Evolutionary conservation across 2,113 vertebrate genomes (phyloP).

Genomic region (Opisthocomus hoazin): DNA sequence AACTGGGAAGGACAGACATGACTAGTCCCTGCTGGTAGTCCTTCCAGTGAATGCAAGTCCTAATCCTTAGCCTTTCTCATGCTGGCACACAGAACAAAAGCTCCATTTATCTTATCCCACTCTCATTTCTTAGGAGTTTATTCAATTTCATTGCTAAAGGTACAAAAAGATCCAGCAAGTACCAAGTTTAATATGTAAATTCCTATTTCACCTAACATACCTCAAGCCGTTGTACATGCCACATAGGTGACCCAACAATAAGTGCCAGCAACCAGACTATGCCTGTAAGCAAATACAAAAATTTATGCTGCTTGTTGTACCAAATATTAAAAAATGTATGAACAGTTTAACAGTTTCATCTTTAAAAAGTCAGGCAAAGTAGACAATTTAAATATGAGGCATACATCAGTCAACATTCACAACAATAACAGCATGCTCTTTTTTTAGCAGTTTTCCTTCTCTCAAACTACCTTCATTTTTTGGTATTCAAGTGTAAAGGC

Average conservation of each 20-base stretch:
- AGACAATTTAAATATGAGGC: background rate
- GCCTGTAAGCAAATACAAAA: slow-evolving; percentile 50
- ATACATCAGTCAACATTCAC: background rate
- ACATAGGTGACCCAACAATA: slow-evolving; percentile 72
- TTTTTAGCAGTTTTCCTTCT: background rate
- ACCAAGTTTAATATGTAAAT: background rate
- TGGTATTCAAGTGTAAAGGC: background rate
- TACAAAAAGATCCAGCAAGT: background rate
- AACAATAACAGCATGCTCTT: background rate
- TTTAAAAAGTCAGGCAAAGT: background rate
- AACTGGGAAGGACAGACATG: background rate
- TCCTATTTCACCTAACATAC: slow-evolving; percentile 30
- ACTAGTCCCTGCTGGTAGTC: background rate
- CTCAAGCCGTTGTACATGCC: slow-evolving; percentile 74
- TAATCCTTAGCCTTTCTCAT: background rate
- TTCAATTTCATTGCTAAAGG: background rate
- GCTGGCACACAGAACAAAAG: background rate
- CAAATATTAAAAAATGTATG: too few species aligned
- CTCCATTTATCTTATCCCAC: background rate
- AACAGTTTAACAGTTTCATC: background rate
- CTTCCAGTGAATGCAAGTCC: background rate
- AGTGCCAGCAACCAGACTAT: slow-evolving; percentile 74
- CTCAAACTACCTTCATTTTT: background rate
- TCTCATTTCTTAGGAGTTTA: background rate
- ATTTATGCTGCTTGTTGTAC: too few species aligned